These are phyloP conservation scores for Synanceia verrucosa DNA, from an alignment of 2,797 vertebrate species.

Conservation along the genomic window DNA sequence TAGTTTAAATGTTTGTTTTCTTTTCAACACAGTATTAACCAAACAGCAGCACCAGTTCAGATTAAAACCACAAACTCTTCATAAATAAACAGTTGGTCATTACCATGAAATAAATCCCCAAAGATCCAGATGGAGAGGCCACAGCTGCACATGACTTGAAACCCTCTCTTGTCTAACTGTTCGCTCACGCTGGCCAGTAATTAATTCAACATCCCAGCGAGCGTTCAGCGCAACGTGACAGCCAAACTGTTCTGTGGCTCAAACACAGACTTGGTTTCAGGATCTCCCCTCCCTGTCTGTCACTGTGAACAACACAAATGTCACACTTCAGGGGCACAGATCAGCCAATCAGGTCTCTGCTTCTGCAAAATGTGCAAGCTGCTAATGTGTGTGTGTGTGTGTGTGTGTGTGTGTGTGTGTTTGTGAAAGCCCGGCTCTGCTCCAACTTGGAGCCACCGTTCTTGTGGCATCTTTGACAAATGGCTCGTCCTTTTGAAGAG, in stretches of 20 bases:
- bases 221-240: constrained; percentile 36
- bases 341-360: constrained; percentile 63
- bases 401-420: constrained; percentile 16
- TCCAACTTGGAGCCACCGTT: constrained; percentile 67
- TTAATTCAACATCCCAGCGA: constrained; percentile 45
- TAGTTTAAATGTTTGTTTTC: neutral
- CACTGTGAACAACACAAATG: constrained; percentile 23
- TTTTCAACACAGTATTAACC: neutral
- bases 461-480: constrained; percentile 77
- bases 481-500: constrained; percentile 82
- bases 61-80: neutral
- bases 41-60: neutral
- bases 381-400: constrained; percentile 25
- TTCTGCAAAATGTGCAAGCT: constrained; percentile 59
- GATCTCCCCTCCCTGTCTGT: constrained; percentile 37
- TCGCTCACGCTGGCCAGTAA: constrained; percentile 15
- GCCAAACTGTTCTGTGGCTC: constrained; percentile 37
- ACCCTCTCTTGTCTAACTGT: constrained; percentile 23
- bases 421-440: constrained; percentile 34
- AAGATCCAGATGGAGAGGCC: constrained; percentile 78
- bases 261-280: constrained; percentile 21
- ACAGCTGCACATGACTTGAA: constrained; percentile 71
- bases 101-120: constrained; percentile 77
- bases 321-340: constrained; percentile 30
- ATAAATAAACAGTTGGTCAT: constrained; percentile 45